A percentile compares a stretch with the other conserved stretches of the same genome.
These are phyloP conservation scores for Premnoplex brunnescens DNA, from an alignment of 2,797 vertebrate genomes.

Conservation along the genomic window DNA sequence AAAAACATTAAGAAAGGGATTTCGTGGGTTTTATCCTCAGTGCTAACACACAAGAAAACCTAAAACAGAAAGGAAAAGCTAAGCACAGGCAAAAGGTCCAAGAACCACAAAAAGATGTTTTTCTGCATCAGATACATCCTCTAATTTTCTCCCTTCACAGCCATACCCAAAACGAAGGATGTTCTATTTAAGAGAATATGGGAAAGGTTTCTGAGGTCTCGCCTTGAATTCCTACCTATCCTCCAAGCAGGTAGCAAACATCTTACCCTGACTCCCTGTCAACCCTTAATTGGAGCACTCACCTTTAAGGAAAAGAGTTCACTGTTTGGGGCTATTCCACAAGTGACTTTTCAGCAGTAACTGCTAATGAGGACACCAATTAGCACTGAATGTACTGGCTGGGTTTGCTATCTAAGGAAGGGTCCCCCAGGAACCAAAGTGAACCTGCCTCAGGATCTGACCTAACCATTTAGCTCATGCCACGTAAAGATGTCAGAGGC, in stretches of 20 bases:
- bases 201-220: background rate
- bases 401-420: background rate
- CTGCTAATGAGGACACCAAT: background rate
- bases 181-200: background rate
- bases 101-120: background rate
- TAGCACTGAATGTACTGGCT: background rate
- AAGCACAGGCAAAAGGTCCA: background rate
- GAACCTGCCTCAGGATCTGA: background rate
- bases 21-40: background rate
- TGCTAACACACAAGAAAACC: background rate
- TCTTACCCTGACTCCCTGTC: background rate
- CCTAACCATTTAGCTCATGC: background rate
- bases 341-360: background rate
- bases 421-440: background rate
- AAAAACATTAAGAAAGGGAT: slow-evolving; percentile 10
- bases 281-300: background rate
- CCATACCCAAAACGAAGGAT: background rate
- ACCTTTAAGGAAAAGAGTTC: background rate
- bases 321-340: background rate
- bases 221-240: background rate
- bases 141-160: background rate
- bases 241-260: background rate
- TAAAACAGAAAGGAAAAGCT: background rate
- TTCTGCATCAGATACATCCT: background rate
- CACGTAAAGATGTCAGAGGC: background rate